Conservation (phyloP, 2,113 vertebrate genomes). For the Pandion haliaetus region DNA sequence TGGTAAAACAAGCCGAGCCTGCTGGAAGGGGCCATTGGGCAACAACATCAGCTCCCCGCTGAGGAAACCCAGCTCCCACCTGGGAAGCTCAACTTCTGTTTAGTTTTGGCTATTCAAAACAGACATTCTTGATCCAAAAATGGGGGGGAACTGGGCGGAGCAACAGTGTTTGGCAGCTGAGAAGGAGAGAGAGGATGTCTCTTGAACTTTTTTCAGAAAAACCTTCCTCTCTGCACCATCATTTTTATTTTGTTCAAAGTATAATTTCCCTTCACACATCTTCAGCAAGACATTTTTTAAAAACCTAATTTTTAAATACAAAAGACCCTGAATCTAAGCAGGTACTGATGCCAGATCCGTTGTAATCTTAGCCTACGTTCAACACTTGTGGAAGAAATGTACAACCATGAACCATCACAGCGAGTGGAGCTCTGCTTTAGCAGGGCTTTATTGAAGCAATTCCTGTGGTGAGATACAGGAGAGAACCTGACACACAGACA, state of each 20-base stretch:
- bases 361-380: neutral
- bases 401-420: neutral
- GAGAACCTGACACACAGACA: neutral
- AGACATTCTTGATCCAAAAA: neutral
- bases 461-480: neutral
- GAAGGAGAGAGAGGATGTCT: neutral
- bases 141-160: neutral
- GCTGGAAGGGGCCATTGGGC: neutral
- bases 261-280: neutral
- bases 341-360: neutral
- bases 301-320: neutral
- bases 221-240: neutral
- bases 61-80: neutral
- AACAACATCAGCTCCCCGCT: neutral
- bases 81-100: neutral
- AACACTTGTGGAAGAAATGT: neutral
- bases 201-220: neutral
- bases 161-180: neutral
- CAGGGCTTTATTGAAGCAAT: neutral
- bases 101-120: neutral
- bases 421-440: neutral
- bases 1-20: neutral
- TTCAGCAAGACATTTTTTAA: neutral
- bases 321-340: neutral
- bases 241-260: neutral